These are phyloP conservation scores for Phorcus lineatus DNA, from an alignment of 2,888 invertebrate species.

Conservation along the genomic window DNA sequence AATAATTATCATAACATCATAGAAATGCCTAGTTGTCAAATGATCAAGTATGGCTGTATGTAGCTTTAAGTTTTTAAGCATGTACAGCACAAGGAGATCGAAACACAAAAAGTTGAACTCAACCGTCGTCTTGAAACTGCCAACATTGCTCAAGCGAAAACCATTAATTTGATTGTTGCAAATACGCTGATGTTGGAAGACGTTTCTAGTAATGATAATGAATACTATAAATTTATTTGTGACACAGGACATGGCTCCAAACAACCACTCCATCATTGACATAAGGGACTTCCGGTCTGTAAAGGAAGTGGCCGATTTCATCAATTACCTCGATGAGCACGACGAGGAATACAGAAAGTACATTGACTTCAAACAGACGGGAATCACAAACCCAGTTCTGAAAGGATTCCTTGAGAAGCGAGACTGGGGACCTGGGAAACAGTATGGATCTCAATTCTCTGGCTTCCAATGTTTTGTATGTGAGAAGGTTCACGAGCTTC, in stretches of 20 bases:
- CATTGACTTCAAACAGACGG: conserved; percentile 53
- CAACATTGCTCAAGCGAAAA: no score
- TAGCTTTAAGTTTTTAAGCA: no score
- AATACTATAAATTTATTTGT: background rate
- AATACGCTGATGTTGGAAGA: no score
- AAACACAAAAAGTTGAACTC: no score
- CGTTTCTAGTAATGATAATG: no score
- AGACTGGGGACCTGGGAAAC: conserved; percentile 47
- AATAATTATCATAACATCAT: no score
- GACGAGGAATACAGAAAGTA: conserved; percentile 64
- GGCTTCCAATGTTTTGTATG: conserved; percentile 71
- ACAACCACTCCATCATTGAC: conserved; percentile 63
- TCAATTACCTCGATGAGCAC: conserved; percentile 60
- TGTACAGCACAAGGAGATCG: no score
- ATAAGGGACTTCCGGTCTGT: conserved; percentile 65
- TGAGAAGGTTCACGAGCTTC: conserved; percentile 52
- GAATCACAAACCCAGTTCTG: conserved; percentile 58
- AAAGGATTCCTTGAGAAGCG: conserved; percentile 46
- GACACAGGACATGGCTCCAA: conserved; percentile 65
- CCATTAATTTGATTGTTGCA: no score
- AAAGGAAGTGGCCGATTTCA: conserved; percentile 59
- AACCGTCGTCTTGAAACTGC: no score
- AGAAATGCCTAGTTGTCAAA: no score
- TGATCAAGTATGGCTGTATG: no score
- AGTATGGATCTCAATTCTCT: conserved; percentile 35